Conservation (phyloP, 2,888 invertebrate species). For the Yponomeuta sedellus region DNA sequence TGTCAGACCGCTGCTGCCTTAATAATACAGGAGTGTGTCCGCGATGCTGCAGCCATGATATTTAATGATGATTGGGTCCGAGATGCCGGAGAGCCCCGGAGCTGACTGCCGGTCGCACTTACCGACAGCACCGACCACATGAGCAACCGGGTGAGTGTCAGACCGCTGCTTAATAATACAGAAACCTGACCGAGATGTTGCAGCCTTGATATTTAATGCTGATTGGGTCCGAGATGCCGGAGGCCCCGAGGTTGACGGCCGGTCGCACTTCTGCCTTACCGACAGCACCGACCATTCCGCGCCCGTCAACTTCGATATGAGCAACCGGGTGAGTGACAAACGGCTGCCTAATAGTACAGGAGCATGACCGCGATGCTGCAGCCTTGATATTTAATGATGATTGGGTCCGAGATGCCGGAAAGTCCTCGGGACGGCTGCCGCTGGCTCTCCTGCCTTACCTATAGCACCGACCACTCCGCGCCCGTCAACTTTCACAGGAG, state of each 20-base stretch:
- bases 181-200: constrained; percentile 57
- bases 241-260: constrained; percentile 83
- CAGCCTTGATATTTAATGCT: constrained; percentile 75
- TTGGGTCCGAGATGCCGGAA: constrained; percentile 43
- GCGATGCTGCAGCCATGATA: constrained; percentile 69
- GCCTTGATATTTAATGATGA: constrained; percentile 74
- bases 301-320: constrained; percentile 94
- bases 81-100: constrained; percentile 63
- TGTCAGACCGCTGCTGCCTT: no score
- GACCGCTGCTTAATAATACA: no score
- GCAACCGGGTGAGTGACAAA: constrained; percentile 89
- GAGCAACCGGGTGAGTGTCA: constrained; percentile 90
- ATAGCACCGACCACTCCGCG: constrained; percentile 93
- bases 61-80: constrained; percentile 65
- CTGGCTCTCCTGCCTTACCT: constrained; percentile 89
- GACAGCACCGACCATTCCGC: constrained; percentile 94
- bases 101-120: constrained; percentile 89
- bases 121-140: constrained; percentile 95
- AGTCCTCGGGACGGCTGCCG: constrained; percentile 84
- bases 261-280: constrained; percentile 88
- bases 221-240: constrained; percentile 44
- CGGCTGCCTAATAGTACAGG: no score
- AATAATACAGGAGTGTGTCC: constrained; percentile 53
- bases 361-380: constrained; percentile 60
- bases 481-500: constrained; percentile 95